Base-by-base conservation (phyloP, 2,888 invertebrate species). In the Lithophane ornitopus region DNA sequence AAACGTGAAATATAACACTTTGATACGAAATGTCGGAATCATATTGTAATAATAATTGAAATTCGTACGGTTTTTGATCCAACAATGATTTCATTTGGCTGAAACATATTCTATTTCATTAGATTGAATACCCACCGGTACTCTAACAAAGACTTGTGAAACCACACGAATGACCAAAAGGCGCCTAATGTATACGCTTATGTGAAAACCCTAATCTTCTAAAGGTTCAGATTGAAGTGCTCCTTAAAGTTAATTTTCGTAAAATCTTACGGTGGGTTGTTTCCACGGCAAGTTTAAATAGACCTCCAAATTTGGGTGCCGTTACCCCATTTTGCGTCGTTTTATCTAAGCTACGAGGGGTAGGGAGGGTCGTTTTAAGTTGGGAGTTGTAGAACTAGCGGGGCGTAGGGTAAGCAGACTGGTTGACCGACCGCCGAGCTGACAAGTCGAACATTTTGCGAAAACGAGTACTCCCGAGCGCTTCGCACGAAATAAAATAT, bases 221-320 rank as follows among this genome's bases (percentile, higher is more conserved):
- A 92, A 94, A 94, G 94, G 94, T 92, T 94, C 93, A 94, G 90
- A 94, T 93, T 94, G 92, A 93, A 94, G 94, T 94, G 90, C 90
- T 92, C 92, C 94, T 94, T 94, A 93, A 93, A 95, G 95, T 94
- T 95, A 95, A 96, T 95, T 95, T 95, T 94, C 94, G 93, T 95
- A 95, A 95, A 95, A 95, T 95, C 95, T 94, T 94, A 94, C 93
- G 92, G 93, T 93, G 89, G 91, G 91, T 89, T 91, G 90, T 91
- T 89, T 86, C 80, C 81, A 87, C 83, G 77, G 75, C 94, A 90
- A 88, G 59, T 69, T 72, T 80, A 56, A 65, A 41, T 74, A 78
- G 91, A 92, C 26, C 91, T 74, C 84, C 82, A 67, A 78, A 80
- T 78, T 79, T 82, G 77, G 81, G 82, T 79, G 71, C 78, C 69